Conservation (phyloP, 2,888 invertebrate species). For the Baronia brevicornis region DNA sequence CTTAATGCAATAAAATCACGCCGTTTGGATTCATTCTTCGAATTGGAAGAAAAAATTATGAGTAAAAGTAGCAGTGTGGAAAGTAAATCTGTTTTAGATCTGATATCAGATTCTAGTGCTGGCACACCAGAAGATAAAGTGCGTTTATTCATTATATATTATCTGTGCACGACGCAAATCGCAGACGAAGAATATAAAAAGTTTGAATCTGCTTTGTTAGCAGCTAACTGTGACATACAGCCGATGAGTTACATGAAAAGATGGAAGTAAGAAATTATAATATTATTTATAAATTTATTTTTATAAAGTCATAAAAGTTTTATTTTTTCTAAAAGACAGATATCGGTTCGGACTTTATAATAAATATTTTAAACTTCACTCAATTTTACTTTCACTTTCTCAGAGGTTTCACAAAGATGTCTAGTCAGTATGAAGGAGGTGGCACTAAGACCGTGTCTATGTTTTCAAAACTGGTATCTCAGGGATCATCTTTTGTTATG, state of each 20-base stretch:
- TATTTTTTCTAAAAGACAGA: too few species aligned
- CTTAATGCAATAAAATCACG: constrained; percentile 90
- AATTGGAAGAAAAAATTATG: constrained; percentile 98
- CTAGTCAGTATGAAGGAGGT: constrained; percentile 90
- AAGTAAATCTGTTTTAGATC: constrained; percentile 90
- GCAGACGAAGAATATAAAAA: constrained; percentile 89
- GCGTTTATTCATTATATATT: constrained; percentile 93
- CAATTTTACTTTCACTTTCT: too few species aligned
- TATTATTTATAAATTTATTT: neutral
- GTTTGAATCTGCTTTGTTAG: constrained; percentile 84
- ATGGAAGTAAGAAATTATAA: constrained; percentile 84
- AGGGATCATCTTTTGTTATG: constrained; percentile 99
- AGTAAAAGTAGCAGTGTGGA: constrained; percentile 82
- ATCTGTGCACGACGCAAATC: constrained; percentile 88
- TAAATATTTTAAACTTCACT: too few species aligned
- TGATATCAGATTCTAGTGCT: constrained; percentile 89
- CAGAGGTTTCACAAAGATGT: constrained; percentile 87
- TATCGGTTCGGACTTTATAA: too few species aligned
- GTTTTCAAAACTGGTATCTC: constrained; percentile 98
- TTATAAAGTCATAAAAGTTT: too few species aligned
- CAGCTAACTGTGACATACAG: constrained; percentile 89
- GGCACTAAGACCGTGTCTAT: constrained; percentile 97
- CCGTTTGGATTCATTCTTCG: constrained; percentile 96
- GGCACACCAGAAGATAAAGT: constrained; percentile 95
- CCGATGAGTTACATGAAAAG: constrained; percentile 92